A percentile compares a stretch with the other conserved stretches of the same genome.
phyloP scores from a whole-genome alignment of 2,888 invertebrate genomes.

The Caenorhabditis plicata region DNA sequence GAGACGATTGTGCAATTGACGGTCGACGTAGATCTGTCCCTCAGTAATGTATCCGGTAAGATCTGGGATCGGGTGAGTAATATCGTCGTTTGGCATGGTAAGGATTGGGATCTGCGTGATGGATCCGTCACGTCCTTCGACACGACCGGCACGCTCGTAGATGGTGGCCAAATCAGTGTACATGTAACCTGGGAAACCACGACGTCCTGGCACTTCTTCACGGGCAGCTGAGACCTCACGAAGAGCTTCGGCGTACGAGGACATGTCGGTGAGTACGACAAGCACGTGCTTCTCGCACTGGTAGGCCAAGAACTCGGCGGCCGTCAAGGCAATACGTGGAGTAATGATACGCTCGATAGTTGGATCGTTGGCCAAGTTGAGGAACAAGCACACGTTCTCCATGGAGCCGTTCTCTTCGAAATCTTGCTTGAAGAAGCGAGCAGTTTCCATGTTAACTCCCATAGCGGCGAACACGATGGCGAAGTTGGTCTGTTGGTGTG shows the following conservation, averaged over 20 bases:
- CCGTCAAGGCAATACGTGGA: conserved; percentile 92
- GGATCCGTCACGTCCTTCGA: conserved; percentile 96
- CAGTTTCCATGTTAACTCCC: conserved; percentile 86
- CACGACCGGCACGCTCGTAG: conserved; percentile 97
- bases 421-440: conserved; percentile 95
- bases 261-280: conserved; percentile 99
- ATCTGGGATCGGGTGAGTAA: conserved; percentile 99
- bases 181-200: conserved; percentile 99
- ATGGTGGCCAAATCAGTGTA: conserved; percentile 99
- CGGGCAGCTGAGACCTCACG: conserved; percentile 97
- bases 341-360: conserved; percentile 99
- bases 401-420: conserved; percentile 84
- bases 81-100: conserved; percentile 99
- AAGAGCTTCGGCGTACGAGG: conserved; percentile 97
- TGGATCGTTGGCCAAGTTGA: conserved; percentile 98
- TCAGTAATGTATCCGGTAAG: conserved; percentile 99
- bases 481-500: conserved; percentile 87
- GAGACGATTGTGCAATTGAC: conserved; percentile 92
- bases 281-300: conserved; percentile 99
- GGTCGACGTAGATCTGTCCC: conserved; percentile 98
- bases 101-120: conserved; percentile 99
- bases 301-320: conserved; percentile 98
- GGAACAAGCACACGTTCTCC: conserved; percentile 99
- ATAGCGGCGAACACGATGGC: conserved; percentile 99
- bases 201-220: conserved; percentile 98